Percentiles rank a stretch among this genome's conserved stretches.
Conservation (phyloP, 2,113 vertebrate species). For the Trachemys scripta region DNA sequence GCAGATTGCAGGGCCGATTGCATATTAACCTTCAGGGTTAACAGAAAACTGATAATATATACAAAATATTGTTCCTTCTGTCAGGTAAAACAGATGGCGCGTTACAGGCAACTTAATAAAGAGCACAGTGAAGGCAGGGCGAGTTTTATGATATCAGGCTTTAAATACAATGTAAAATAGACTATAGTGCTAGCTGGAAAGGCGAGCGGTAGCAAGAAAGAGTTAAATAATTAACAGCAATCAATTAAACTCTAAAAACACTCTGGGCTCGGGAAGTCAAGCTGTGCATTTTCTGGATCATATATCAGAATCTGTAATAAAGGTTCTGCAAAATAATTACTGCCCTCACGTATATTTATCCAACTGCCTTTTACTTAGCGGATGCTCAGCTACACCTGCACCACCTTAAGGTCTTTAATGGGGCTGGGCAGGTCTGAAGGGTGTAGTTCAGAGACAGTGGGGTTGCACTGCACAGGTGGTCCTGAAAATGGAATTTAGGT, state of each 20-base stretch:
- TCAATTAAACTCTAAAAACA: neutral
- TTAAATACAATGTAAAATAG: slow-evolving; percentile 36
- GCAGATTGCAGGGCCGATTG: neutral
- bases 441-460: neutral
- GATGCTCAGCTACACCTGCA: neutral
- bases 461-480: neutral
- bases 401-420: neutral
- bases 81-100: neutral
- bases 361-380: neutral
- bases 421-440: neutral
- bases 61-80: neutral
- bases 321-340: neutral
- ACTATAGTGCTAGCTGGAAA: neutral
- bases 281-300: slow-evolving; percentile 6
- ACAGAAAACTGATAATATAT: neutral
- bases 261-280: neutral
- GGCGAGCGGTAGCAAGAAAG: neutral
- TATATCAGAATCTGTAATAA: neutral
- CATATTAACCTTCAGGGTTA: neutral
- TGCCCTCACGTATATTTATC: neutral
- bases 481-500: neutral
- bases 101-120: slow-evolving; percentile 46
- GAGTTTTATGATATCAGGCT: slow-evolving; percentile 38
- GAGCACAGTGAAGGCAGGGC: neutral
- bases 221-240: slow-evolving; percentile 27